Base-by-base conservation (phyloP, 2,797 vertebrate species). In the Anguilla pacifica region DNA sequence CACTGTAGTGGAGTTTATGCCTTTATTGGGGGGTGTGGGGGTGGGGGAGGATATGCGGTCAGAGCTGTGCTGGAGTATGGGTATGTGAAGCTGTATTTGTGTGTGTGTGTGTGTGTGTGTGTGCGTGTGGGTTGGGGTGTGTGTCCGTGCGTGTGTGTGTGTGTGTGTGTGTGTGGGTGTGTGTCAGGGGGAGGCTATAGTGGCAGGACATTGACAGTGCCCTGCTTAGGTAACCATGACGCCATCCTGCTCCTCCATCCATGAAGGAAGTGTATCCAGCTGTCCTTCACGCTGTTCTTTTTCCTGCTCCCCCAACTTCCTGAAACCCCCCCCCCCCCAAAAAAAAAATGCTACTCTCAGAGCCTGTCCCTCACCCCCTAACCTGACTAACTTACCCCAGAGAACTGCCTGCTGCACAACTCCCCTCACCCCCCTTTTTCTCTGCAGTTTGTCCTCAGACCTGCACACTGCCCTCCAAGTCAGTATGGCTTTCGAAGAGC, bases 161-260 rank as follows among this genome's bases (percentile, higher is more conserved):
- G 74, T 43, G n/a, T 43, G 51, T 51, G 51, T 51, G 5, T 51
- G 49, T 51, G 49, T 9, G 51, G 6, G 51, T 51, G 51, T 51
- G 51, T 51, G 51, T 61, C 31, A 59, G 82, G 57, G 28, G 51
- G 70, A 3, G 39, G 17, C 59, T 84, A 90, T 84, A 89, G 87
- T 70, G 87, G 89, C 90, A 89, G 90, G 93, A 94, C 93, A 91
- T 90, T 96, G 97, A 97, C 97, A 97, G 97, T 97, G 97, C 93
- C 93, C 93, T 91, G 93, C 94, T 95, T 95, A 94, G 94, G 97
- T 97, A 97, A 96, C 95, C 94, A 96, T 97, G 96, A 91, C 89
- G 92, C 92, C 91, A 88, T 92, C 94, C 92, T 91, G 93, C 93
- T 94, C 95, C 90, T 92, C 93, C 94, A 93, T 93, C 94, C 94